Conservation (phyloP, 2,113 vertebrate species). For the Boleophthalmus pectinirostris region DNA sequence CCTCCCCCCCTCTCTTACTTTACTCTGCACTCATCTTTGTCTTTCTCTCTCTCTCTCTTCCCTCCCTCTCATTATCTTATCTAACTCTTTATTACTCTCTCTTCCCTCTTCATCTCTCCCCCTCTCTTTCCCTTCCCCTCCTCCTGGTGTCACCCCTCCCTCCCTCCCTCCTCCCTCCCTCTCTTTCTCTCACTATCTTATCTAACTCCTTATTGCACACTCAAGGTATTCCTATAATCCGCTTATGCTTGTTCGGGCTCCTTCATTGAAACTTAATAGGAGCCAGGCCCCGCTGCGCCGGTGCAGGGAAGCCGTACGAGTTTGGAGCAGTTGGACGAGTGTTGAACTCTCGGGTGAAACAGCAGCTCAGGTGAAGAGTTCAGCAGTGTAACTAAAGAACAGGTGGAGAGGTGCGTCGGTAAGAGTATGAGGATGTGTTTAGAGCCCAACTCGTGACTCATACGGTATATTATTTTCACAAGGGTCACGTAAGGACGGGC, state of each 20-base stretch:
- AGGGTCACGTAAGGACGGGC: not conserved
- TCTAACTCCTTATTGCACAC: constrained; percentile 58
- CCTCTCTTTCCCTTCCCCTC: constrained; percentile 26
- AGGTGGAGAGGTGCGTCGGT: not conserved
- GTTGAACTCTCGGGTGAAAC: constrained; percentile 2
- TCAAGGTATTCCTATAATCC: constrained; percentile 66
- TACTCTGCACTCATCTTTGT: no score
- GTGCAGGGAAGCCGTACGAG: constrained; percentile 15
- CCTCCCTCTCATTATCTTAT: constrained; percentile 26
- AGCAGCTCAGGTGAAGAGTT: constrained; percentile 14
- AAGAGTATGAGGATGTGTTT: not conserved
- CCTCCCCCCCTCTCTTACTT: no score
- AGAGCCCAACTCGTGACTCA: not conserved
- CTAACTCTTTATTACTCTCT: not conserved
- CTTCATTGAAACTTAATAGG: constrained; percentile 61
- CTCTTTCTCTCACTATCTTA: constrained; percentile 36
- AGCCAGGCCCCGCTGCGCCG: constrained; percentile 16
- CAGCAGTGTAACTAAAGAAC: constrained; percentile 5
- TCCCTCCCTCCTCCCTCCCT: no score
- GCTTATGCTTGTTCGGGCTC: constrained; percentile 63
- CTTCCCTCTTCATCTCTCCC: not conserved
- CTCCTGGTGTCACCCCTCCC: constrained; percentile 19
- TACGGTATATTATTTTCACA: not conserved
- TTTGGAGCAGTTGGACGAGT: constrained; percentile 40
- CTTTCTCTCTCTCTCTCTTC: no score